Conservation (phyloP, 2,888 invertebrate genomes). For the Synanthedon myopaeformis region DNA sequence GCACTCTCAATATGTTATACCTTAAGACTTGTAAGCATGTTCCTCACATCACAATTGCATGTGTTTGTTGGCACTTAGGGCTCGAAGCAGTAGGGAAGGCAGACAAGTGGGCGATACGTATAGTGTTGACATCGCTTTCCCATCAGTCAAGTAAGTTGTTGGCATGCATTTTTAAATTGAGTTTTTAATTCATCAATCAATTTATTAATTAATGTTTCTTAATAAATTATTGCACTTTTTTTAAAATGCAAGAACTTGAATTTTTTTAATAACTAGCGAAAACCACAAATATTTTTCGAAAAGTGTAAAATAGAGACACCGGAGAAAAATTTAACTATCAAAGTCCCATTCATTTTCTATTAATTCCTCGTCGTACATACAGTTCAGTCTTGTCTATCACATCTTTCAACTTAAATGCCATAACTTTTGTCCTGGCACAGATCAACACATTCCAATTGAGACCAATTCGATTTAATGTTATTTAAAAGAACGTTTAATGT, state of each 20-base stretch:
- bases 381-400: too few relatives aligned
- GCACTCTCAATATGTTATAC: background rate
- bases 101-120: conserved; percentile 91
- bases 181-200: conserved; percentile 26
- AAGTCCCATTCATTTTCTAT: too few relatives aligned
- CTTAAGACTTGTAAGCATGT: conserved; percentile 30
- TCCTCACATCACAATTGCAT: conserved; percentile 61
- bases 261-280: too few relatives aligned
- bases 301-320: too few relatives aligned
- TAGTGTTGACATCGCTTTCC: conserved; percentile 91
- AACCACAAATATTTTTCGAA: too few relatives aligned
- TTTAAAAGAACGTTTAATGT: too few relatives aligned
- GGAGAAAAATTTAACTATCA: too few relatives aligned
- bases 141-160: conserved; percentile 86
- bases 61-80: conserved; percentile 74
- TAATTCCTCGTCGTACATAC: too few relatives aligned
- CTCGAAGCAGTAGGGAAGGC: conserved; percentile 78
- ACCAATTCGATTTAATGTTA: too few relatives aligned
- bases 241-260: background rate
- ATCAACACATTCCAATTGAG: too few relatives aligned
- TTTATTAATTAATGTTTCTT: conserved; percentile 1
- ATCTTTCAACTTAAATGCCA: too few relatives aligned
- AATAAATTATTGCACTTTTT: background rate
- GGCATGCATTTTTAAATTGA: conserved; percentile 26
- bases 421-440: too few relatives aligned